Percentiles rank a stretch among this genome's conserved stretches.
phyloP scores from a whole-genome alignment of 2,888 invertebrate species.

The Patella caerulea region DNA sequence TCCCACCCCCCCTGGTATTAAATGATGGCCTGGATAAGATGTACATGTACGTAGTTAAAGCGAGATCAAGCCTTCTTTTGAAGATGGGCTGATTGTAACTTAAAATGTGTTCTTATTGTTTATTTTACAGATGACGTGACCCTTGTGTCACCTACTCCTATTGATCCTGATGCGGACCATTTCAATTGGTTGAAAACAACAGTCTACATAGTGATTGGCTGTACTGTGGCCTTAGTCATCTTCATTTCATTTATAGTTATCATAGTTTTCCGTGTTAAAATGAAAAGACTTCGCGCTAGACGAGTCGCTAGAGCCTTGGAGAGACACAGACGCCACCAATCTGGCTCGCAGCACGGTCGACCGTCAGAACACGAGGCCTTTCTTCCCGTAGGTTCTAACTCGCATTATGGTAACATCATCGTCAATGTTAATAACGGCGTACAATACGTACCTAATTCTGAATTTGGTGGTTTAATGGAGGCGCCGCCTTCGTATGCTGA shows the following conservation, averaged over 20 bases:
- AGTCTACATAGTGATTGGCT: constrained; percentile 61
- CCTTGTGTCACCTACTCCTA: constrained; percentile 23
- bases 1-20: too few species aligned
- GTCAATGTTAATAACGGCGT: constrained; percentile 65
- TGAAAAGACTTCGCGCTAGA: constrained; percentile 55
- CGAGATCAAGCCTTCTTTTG: too few species aligned
- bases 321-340: constrained; percentile 30
- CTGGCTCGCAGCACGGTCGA: constrained; percentile 26
- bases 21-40: too few species aligned
- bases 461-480: constrained; percentile 44
- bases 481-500: constrained; percentile 62
- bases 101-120: constrained; percentile 10
- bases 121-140: constrained; percentile 16
- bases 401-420: constrained; percentile 61
- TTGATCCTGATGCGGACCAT: constrained; percentile 39
- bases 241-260: constrained; percentile 61
- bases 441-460: constrained; percentile 56
- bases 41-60: too few species aligned
- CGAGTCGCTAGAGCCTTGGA: constrained; percentile 42
- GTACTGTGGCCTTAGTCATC: constrained; percentile 60
- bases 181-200: constrained; percentile 62
- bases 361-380: constrained; percentile 50
- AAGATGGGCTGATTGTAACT: neutral
- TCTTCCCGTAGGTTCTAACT: constrained; percentile 43
- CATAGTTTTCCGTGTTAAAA: constrained; percentile 58